These are phyloP conservation scores for Bedellia somnulentella DNA, from an alignment of 2,888 invertebrate genomes.

Conservation along the genomic window DNA sequence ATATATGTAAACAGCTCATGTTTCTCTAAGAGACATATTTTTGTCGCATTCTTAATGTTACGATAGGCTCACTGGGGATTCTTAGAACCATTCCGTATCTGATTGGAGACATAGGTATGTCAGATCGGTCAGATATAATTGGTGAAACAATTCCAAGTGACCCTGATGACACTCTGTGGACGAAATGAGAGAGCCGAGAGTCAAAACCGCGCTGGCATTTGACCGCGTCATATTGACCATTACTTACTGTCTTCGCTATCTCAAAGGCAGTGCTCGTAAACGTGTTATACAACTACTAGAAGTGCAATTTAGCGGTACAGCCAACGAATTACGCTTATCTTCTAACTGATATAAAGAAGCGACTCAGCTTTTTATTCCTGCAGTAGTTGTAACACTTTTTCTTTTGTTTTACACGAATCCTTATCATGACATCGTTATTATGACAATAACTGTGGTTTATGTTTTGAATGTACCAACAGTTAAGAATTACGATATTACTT, in stretches of 20 bases:
- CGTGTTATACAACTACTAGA: conserved; percentile 53
- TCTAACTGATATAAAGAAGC: conserved; percentile 43
- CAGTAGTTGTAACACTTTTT: conserved; percentile 39
- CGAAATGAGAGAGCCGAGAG: conserved; percentile 45
- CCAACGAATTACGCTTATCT: conserved; percentile 51
- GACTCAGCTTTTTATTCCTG: no score
- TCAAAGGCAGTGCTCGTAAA: conserved; percentile 55
- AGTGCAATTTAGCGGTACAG: conserved; percentile 56
- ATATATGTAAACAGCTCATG: no score
- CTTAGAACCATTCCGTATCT: conserved; percentile 37
- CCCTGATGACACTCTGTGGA: conserved; percentile 31
- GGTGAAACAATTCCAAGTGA: conserved; percentile 40
- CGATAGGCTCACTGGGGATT: no score
- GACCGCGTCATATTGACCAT: conserved; percentile 55
- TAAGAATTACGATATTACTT: no score
- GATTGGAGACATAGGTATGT: conserved; percentile 15
- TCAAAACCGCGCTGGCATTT: conserved; percentile 47
- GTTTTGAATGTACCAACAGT: no score
- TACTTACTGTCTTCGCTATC: conserved; percentile 49
- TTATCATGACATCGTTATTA: no score
- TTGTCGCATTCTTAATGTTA: no score
- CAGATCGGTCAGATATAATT: conserved; percentile 4
- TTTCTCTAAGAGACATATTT: no score
- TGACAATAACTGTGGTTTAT: no score
- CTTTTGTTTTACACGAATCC: no score